Base-by-base conservation (phyloP, 2,888 invertebrate species). In the Gortyna flavago region DNA sequence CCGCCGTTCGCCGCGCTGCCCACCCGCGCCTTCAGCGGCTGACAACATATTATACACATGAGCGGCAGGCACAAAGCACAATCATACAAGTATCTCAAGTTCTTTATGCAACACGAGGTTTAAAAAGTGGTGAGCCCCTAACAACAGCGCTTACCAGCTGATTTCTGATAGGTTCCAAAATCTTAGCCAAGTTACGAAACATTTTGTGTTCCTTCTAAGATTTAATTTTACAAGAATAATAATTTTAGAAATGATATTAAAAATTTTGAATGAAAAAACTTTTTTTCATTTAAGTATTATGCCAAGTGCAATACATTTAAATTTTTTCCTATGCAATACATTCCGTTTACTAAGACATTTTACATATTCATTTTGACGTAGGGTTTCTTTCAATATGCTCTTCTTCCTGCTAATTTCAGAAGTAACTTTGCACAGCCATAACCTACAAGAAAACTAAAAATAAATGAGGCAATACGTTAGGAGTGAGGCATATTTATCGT, bases 111-210 rank as follows among this genome's bases (percentile, higher is more conserved):
- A 59, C 29, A 66, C 18, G 48, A 54, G 38, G 29, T 67, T 13
- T 44, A 44, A 44, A 41, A 1, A 18, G 16, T 38, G 25, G 0
- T 35, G 11, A 21, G 44, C 21, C n/a, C n/a, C 21, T 41, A 71
- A 64, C 35, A 54, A 65, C 51, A 70, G 2, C 65, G 87, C 94
- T 91, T 85, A 96, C 96, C 88, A 95, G 87, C 80, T 92, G 92
- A 85, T 91, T 93, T 88, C 89, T 93, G 44, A 94, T 89, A 64
- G 96, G 96, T 80, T 90, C 92, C 74, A 96, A 89, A 75, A 92
- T 92, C 83, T 92, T 93, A 57, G 92, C 85, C 81, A 96, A 92
- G 70, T 93, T 92, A 77, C 95, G 93, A 89, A 95, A 94, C 96
- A 96, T 96, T 85, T 51, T 72, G 35, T 29, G 32, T 9, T 16